These are phyloP conservation scores for Pristionchus mayeri DNA, from an alignment of 2,888 invertebrate species.

Conservation along the genomic window DNA sequence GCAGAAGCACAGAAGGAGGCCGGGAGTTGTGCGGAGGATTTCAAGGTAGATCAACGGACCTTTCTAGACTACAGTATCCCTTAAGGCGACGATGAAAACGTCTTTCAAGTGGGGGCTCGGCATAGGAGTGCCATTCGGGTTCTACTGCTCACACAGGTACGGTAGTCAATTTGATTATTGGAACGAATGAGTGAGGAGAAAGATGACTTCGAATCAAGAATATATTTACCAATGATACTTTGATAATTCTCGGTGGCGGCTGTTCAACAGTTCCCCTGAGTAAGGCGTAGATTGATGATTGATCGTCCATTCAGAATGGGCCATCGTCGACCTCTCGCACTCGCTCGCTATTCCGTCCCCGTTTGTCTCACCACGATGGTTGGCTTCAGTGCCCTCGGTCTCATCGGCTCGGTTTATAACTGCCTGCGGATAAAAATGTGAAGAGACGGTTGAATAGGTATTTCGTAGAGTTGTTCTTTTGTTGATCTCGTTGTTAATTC, in stretches of 20 bases:
- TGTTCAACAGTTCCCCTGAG: too few species aligned
- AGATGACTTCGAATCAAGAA: background rate
- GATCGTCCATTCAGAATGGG: constrained; percentile 35
- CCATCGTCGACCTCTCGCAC: constrained; percentile 25
- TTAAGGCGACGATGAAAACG: constrained; percentile 51
- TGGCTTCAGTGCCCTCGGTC: constrained; percentile 21
- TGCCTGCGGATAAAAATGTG: constrained; percentile 47
- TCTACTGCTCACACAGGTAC: constrained; percentile 64
- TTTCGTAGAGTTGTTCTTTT: too few species aligned
- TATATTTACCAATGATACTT: background rate
- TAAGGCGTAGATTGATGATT: background rate
- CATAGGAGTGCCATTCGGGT: constrained; percentile 66
- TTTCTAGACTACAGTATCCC: background rate
- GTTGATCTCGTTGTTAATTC: too few species aligned
- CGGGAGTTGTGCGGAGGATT: constrained; percentile 64
- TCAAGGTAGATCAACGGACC: constrained; percentile 51
- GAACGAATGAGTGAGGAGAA: background rate
- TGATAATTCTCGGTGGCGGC: background rate
- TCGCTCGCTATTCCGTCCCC: background rate
- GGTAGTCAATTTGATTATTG: background rate
- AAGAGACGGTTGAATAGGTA: too few species aligned
- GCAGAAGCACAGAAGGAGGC: constrained; percentile 64
- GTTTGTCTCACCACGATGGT: constrained; percentile 26
- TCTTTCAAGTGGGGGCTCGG: constrained; percentile 55
- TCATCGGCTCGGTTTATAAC: constrained; percentile 28